Percentiles rank a stretch among this genome's conserved stretches.
phyloP scores from a whole-genome alignment of 2,888 invertebrate genomes.

The Drosophila borealis region DNA sequence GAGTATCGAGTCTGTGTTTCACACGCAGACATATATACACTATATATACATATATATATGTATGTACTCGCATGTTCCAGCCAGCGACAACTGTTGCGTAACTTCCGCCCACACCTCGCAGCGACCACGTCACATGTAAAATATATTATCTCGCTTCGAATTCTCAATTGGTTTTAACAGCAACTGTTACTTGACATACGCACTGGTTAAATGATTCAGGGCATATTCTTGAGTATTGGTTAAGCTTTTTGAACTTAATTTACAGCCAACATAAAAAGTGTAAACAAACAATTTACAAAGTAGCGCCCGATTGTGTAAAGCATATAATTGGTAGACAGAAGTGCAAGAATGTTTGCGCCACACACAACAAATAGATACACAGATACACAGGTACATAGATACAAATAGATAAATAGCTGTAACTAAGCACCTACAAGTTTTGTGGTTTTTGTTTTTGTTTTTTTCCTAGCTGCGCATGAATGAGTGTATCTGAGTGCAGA shows the following conservation, averaged over 20 bases:
- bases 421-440: constrained; percentile 13
- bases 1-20: constrained; percentile 31
- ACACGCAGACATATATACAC: constrained; percentile 16
- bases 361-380: constrained; percentile 1
- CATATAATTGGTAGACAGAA: not conserved
- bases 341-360: constrained; percentile 21
- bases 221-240: not conserved
- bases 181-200: constrained; percentile 5
- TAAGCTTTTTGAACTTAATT: constrained; percentile 33
- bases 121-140: constrained; percentile 16
- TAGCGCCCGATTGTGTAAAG: constrained; percentile 20
- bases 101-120: constrained; percentile 15
- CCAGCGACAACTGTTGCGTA: constrained; percentile 46
- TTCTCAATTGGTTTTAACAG: constrained; percentile 35
- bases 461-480: not conserved
- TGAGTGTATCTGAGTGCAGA: constrained; percentile 29
- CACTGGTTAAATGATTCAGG: constrained; percentile 7
- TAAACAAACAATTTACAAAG: constrained; percentile 46
- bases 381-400: not conserved
- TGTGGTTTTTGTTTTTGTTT: constrained; percentile 31
- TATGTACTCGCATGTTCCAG: constrained; percentile 22
- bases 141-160: constrained; percentile 12
- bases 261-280: constrained; percentile 16
- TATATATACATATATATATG: constrained; percentile 3
- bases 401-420: constrained; percentile 7